Conservation (phyloP, 2,113 vertebrate genomes). For the Aspidoscelis tigris region DNA sequence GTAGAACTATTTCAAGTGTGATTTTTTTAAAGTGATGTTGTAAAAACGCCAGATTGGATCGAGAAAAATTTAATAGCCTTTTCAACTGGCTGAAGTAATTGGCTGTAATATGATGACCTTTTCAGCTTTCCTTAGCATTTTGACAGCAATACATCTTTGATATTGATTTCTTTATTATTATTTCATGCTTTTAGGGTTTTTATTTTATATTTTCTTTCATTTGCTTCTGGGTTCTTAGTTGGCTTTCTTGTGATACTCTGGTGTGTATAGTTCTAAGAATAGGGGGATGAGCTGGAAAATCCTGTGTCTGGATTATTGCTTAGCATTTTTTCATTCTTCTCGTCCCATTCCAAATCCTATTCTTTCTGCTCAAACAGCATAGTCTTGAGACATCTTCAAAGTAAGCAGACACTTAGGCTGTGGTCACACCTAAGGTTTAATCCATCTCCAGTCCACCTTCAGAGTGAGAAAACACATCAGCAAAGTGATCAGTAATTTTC, state of each 20-base stretch:
- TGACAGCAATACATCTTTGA: slow-evolving; percentile 9
- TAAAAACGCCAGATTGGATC: background rate
- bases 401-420: background rate
- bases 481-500: too few relatives aligned
- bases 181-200: background rate
- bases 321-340: too few relatives aligned
- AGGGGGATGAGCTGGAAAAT: slow-evolving; percentile 53
- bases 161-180: slow-evolving; percentile 35
- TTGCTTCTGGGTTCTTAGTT: slow-evolving; percentile 37
- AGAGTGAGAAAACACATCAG: too few relatives aligned
- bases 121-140: slow-evolving; percentile 34
- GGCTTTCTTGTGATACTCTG: slow-evolving; percentile 55
- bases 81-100: slow-evolving; percentile 44
- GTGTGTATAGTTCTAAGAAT: slow-evolving; percentile 46
- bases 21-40: background rate
- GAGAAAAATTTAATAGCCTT: background rate
- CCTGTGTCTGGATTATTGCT: slow-evolving; percentile 48
- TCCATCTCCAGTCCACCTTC: too few relatives aligned
- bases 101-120: slow-evolving; percentile 25
- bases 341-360: too few relatives aligned
- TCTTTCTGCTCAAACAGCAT: background rate
- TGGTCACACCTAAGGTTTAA: too few relatives aligned
- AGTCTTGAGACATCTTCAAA: background rate
- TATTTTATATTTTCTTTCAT: background rate
- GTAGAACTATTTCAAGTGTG: background rate